A percentile compares a stretch with the other conserved stretches of the same genome.
Evolutionary conservation across 2,888 invertebrate species (phyloP).

Genomic region (Lepas anatifera): DNA sequence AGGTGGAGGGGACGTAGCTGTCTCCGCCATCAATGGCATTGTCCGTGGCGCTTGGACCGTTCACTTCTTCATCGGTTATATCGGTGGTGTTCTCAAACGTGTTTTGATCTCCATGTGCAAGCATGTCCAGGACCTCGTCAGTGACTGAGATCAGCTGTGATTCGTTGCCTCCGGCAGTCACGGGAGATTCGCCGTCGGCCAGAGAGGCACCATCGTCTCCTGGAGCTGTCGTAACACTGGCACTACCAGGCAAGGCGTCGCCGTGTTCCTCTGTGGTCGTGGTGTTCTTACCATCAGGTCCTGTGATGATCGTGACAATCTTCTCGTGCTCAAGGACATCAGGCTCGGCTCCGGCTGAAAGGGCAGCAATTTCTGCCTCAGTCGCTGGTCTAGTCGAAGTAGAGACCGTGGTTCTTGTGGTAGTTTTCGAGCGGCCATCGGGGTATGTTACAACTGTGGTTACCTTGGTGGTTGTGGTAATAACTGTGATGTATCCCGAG

Average conservation of each 20-base stretch:
- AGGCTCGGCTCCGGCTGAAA: too few species aligned
- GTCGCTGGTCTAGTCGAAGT: not conserved
- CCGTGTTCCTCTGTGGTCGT: not conserved
- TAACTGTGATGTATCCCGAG: not conserved
- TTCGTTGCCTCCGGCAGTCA: too few species aligned
- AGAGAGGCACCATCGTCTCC: too few species aligned
- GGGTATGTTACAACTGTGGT: not conserved
- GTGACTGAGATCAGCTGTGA: not conserved
- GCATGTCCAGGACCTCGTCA: not conserved
- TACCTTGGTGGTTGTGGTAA: not conserved
- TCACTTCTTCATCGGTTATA: not conserved
- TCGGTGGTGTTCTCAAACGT: not conserved
- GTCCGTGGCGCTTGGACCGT: not conserved
- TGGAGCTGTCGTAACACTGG: too few species aligned
- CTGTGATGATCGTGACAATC: constrained; percentile 6
- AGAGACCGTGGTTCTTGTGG: not conserved
- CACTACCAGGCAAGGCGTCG: not conserved
- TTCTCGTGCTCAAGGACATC: not conserved
- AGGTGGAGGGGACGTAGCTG: not conserved
- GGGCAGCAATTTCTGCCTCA: not conserved
- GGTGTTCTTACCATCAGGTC: not conserved
- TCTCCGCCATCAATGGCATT: not conserved
- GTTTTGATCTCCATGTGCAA: not conserved
- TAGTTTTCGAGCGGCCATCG: not conserved
- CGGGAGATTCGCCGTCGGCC: not conserved